phyloP scores from a whole-genome alignment of 2,888 invertebrate species.

The Marronus borbonicus region DNA sequence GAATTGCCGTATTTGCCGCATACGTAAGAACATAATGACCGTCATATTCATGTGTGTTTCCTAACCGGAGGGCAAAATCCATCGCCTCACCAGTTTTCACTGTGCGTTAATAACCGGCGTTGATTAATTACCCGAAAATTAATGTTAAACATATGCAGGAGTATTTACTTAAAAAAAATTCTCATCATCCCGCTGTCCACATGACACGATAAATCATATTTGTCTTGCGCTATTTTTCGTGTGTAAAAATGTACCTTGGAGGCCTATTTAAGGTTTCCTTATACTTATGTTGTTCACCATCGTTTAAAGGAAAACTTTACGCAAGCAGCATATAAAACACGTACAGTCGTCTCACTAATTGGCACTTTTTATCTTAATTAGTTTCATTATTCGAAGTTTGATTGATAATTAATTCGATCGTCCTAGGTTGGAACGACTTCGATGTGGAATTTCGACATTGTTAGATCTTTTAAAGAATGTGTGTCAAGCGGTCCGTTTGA shows the following conservation, averaged over 20 bases:
- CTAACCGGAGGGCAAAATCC: neutral
- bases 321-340: conserved; percentile 27
- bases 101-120: conserved; percentile 26
- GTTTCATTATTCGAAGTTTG: conserved; percentile 44
- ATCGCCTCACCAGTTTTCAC: conserved; percentile 32
- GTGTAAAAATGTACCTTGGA: conserved; percentile 16
- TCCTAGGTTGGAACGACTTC: conserved; percentile 10
- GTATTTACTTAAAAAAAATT: conserved; percentile 31
- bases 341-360: conserved; percentile 40
- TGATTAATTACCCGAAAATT: conserved; percentile 39
- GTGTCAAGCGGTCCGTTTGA: conserved; percentile 33
- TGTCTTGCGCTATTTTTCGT: conserved; percentile 5
- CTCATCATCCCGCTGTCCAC: conserved; percentile 34
- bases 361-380: conserved; percentile 47
- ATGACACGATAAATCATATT: conserved; percentile 45
- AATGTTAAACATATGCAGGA: conserved; percentile 29
- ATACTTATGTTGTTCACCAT: conserved; percentile 19
- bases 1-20: neutral
- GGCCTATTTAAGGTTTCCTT: conserved; percentile 26
- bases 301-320: conserved; percentile 29
- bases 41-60: too few relatives aligned
- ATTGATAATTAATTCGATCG: conserved; percentile 47
- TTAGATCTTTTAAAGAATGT: conserved; percentile 37
- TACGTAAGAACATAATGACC: neutral
- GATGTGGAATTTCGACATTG: conserved; percentile 42